Conservation (phyloP, 2,888 invertebrate genomes). For the Nomada ruficornis region DNA sequence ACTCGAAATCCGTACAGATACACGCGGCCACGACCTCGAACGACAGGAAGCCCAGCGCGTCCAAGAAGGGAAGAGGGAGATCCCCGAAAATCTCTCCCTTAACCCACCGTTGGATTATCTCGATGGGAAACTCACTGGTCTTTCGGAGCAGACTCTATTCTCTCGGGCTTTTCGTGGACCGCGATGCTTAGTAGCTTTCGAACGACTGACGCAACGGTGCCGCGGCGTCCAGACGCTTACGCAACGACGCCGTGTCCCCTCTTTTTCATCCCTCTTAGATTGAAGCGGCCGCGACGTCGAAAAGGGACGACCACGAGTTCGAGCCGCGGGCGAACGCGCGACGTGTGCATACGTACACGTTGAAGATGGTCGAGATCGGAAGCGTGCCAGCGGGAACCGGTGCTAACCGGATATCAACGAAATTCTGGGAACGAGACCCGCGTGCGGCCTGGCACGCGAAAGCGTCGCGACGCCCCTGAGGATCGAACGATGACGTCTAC, state of each 20-base stretch:
- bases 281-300: constrained; percentile 55
- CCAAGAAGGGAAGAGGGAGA: too few species aligned
- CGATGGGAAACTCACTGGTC: constrained; percentile 29
- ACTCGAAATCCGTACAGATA: background rate
- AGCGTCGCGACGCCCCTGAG: constrained; percentile 54
- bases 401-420: constrained; percentile 49
- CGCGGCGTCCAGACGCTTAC: constrained; percentile 80
- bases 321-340: background rate
- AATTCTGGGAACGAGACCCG: constrained; percentile 35
- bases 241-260: constrained; percentile 73
- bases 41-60: constrained; percentile 15
- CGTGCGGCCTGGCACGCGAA: constrained; percentile 29
- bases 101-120: background rate
- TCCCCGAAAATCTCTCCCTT: too few species aligned
- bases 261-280: constrained; percentile 54
- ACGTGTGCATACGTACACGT: background rate
- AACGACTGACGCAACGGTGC: constrained; percentile 79
- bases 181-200: constrained; percentile 75
- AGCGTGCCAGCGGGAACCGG: constrained; percentile 50
- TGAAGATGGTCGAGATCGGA: constrained; percentile 29
- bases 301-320: constrained; percentile 35
- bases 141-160: background rate
- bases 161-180: constrained; percentile 64
- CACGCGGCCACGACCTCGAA: background rate
- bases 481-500: constrained; percentile 52